Conservation (phyloP, 2,797 vertebrate genomes). For the Semaprochilodus insignis region DNA sequence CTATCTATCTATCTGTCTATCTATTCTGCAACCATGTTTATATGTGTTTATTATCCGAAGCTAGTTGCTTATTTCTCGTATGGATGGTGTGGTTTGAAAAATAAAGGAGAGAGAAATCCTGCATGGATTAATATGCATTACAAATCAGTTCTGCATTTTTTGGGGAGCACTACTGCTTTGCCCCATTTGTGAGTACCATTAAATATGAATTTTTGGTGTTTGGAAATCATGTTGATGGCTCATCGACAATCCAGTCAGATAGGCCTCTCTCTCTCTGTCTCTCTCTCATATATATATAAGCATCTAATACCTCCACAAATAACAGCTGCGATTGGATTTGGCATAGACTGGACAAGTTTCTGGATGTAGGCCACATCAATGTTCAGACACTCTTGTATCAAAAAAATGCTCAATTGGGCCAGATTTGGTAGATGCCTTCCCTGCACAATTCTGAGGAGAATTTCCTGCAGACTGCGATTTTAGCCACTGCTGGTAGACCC, state of each 20-base stretch:
- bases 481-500: no score
- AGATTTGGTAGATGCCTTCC: no score
- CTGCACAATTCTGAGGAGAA: no score
- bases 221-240: constrained; percentile 39
- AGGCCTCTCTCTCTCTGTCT: constrained; percentile 25
- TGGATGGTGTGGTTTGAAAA: not conserved
- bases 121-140: constrained; percentile 9
- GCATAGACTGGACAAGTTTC: no score
- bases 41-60: not conserved
- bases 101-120: not conserved
- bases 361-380: no score
- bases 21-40: not conserved
- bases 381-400: no score
- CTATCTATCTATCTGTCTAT: no score
- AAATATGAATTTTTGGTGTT: constrained; percentile 55
- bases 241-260: constrained; percentile 68
- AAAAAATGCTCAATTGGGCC: no score
- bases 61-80: not conserved
- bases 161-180: constrained; percentile 1
- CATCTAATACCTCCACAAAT: no score
- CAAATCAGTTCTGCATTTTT: constrained; percentile 2
- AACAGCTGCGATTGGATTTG: no score
- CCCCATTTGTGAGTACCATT: constrained; percentile 58
- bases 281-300: not conserved
- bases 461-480: no score